Evolutionary conservation across 1,140 invertebrate genomes (phyloP), one percentile per base, ranked within the genome.

Genomic region (Tetramorium alpestre): DNA sequence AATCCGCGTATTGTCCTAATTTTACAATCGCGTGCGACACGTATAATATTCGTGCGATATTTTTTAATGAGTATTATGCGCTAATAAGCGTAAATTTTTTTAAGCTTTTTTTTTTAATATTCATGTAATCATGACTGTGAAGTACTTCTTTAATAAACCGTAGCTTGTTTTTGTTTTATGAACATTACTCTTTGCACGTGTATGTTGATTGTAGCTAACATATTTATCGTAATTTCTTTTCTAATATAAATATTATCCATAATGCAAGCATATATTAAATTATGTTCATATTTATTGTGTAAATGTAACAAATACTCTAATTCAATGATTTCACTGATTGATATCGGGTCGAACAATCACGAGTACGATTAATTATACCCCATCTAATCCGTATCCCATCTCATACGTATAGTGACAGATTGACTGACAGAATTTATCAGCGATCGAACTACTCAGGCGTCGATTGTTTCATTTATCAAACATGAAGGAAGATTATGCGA

Each of bases 1-100:
- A 81, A 81, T 70, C 78, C 38, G 41, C 28, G 22, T n/a, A 69
- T 81, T 67, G 49, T 81, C 2, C 22, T 69, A 41, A 81, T 58
- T 38, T 56, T 33, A 41, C 64, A 69, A 81, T 81, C 64, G 77
- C 77, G 64, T 81, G 78, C 64, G 22, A 69, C 10, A 49, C 25
- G 33, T n/a, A 47, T 44, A 25, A 49, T 44, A 44, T 10, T 44
- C 41, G 41, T 44, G 41, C 13, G 49, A 56, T 25, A 54, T 54
- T 80, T 22, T 64, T 69, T 33, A 28, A 56, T 49, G 64, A 33
- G 22, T 25, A 38, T 38, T 75, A 38, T 38, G 41, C 58, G 62
- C 8, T 54, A 13, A 67, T 54, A 41, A 4, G n/a, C 41, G 25
- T 16, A 69, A 25, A 7, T n/a, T 44, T 44, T 44, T 47, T 47